Base-by-base conservation (phyloP, 2,888 invertebrate species). In the Archips xylosteana region DNA sequence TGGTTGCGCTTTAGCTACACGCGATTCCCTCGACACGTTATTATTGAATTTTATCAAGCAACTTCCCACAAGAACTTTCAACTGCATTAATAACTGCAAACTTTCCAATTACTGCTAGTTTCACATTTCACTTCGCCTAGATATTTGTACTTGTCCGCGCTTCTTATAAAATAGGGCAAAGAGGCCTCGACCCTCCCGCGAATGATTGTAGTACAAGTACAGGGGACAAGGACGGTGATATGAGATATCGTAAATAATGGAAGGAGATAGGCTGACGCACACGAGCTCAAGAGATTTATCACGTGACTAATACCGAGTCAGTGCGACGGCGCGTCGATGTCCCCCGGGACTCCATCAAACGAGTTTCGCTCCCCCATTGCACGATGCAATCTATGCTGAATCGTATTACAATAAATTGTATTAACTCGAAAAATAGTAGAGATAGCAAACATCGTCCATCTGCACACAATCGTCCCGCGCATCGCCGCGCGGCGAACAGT, bases 321-420 rank as follows among this genome's bases (percentile, higher is more conserved):
- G 89, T 88, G 89, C 91, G 91, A 89, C 89, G 89, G 88, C 89
- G 89, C 88, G 89, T 81, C 86, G 82, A 83, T 81, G 84, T 81
- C 94, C 93, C 93, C 78, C 81, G 92, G 88, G 94, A 93, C 90
- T 92, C 90, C 87, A 92, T 94, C 94, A 94, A 94, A 94, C 93
- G 92, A 94, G 94, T 92, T 94, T 92, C 86, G 88, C 89, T 94
- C 93, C 93, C 94, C 92, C 87, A 89, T 83, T 89, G 83, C 87
- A 87, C 91, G 92, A 92, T 92, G 93, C 94, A 94, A 94, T 94
- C 94, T 94, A 93, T 93, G 94, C 94, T 94, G 94, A 94, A 94
- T 94, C 94, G 92, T 92, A 94, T 94, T 94, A 94, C 94, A 93
- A 94, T 94, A 94, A 94, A 94, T 94, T 94, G 94, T 92, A 93